Evolutionary conservation across 2,888 invertebrate genomes (phyloP).

Genomic region (Shargacucullia verbasci): DNA sequence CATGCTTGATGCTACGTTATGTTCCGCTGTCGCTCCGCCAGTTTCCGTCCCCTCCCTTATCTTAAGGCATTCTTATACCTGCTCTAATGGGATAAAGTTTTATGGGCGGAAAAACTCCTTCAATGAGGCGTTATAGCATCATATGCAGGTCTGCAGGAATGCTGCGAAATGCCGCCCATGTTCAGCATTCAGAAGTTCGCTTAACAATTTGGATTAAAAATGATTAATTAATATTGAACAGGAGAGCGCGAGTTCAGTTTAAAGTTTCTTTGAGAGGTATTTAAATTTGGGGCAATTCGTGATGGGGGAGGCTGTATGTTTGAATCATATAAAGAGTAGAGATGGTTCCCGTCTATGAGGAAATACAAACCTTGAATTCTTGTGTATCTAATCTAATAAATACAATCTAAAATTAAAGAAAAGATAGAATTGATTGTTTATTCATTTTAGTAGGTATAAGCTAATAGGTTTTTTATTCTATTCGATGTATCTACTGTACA

Average conservation of each 20-base stretch:
- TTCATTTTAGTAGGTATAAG: too few relatives aligned
- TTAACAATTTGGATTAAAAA: slow-evolving; percentile 50
- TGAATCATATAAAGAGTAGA: too few relatives aligned
- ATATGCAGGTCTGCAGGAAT: slow-evolving; percentile 52
- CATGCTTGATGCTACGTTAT: too few relatives aligned
- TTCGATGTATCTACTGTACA: too few relatives aligned
- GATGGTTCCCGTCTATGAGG: too few relatives aligned
- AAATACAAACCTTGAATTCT: too few relatives aligned
- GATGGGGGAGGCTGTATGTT: slow-evolving; percentile 6
- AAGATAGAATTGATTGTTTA: too few relatives aligned
- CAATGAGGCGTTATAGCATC: slow-evolving; percentile 60
- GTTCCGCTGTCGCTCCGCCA: slow-evolving; percentile 1
- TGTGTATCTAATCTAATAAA: too few relatives aligned
- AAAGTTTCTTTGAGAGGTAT: slow-evolving; percentile 35
- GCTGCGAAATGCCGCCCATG: slow-evolving; percentile 37
- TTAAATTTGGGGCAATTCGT: slow-evolving; percentile 5
- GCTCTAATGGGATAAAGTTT: slow-evolving; percentile 70
- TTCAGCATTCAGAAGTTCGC: slow-evolving; percentile 26
- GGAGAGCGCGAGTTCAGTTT: slow-evolving; percentile 34
- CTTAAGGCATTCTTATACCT: slow-evolving; percentile 59
- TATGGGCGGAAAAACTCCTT: slow-evolving; percentile 65
- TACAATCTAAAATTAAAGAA: too few relatives aligned
- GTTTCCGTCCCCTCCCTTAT: slow-evolving; percentile 2
- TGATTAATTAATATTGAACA: slow-evolving; percentile 46
- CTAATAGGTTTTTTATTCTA: too few relatives aligned